phyloP scores from a whole-genome alignment of 2,888 invertebrate species.

The Artemia sinica region DNA sequence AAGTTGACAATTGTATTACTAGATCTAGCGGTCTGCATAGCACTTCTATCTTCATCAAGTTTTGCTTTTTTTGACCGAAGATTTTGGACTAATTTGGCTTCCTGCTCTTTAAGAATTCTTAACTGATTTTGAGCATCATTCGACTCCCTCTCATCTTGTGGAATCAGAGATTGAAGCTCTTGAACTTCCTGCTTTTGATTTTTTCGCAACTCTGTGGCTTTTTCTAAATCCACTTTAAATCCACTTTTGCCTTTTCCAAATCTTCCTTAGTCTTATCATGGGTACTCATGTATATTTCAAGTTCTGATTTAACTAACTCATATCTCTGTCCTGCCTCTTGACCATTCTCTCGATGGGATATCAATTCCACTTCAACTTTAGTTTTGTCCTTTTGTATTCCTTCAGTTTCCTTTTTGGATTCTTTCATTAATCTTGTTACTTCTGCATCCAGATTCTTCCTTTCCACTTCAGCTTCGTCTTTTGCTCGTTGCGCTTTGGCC shows the following conservation, averaged over 20 bases:
- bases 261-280: slow-evolving; percentile 31
- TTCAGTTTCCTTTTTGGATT: slow-evolving; percentile 48
- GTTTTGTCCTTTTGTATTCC: slow-evolving; percentile 53
- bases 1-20: slow-evolving; percentile 53
- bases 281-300: slow-evolving; percentile 56
- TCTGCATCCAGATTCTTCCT: slow-evolving; percentile 37
- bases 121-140: slow-evolving; percentile 18
- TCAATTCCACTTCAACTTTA: slow-evolving; percentile 46
- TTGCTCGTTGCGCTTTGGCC: slow-evolving; percentile 33
- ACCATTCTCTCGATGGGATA: slow-evolving; percentile 37
- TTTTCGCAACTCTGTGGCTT: slow-evolving; percentile 18
- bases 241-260: slow-evolving; percentile 23
- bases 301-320: slow-evolving; percentile 52
- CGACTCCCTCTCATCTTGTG: slow-evolving; percentile 7
- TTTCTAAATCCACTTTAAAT: slow-evolving; percentile 22
- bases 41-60: slow-evolving; percentile 48
- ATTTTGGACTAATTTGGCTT: slow-evolving; percentile 24
- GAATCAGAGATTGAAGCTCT: slow-evolving; percentile 18
- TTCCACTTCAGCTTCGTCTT: slow-evolving; percentile 42
- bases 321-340: slow-evolving; percentile 28
- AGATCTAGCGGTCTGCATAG: slow-evolving; percentile 41
- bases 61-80: slow-evolving; percentile 28
- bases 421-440: slow-evolving; percentile 39
- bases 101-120: slow-evolving; percentile 21
- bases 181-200: slow-evolving; percentile 21